phyloP scores from a whole-genome alignment of 2,113 vertebrate genomes.

The Bos taurus region ARS-UCD2.0 NC_037344.1:43759001-43759500 shows the following conservation, averaged over 20 bases:
- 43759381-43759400: background rate
- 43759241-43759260: background rate
- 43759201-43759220: background rate
- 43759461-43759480: background rate
- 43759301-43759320: background rate
- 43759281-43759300: background rate
- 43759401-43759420: background rate
- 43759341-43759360: background rate
- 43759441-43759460: background rate
- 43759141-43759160: background rate
- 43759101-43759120: background rate
- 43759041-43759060: background rate
- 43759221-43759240: background rate
- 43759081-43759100: background rate
- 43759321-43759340: background rate
- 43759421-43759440: background rate
- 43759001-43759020: background rate
- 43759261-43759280: background rate
- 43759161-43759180: background rate
- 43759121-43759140: background rate
- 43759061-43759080: background rate
- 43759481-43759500: background rate
- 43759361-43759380: background rate
- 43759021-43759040: background rate
- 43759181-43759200: background rate